Base-by-base conservation (phyloP, 1,140 invertebrate genomes). In the Trichoplusia ni region DNA sequence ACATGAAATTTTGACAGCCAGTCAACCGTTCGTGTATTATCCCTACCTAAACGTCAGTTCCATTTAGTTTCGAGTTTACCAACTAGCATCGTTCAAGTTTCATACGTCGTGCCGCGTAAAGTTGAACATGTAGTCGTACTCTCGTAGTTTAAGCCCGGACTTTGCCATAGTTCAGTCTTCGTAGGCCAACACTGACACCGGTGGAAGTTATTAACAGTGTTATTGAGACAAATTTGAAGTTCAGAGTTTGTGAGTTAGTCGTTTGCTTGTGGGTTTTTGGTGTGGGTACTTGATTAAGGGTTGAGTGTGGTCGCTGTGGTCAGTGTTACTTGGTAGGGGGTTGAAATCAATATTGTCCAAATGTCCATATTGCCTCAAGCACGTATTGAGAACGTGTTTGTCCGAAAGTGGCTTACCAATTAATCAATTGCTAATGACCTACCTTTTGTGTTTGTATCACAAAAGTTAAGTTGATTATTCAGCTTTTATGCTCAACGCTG, bases 141-240 rank as follows among this genome's bases (percentile, higher is more conserved):
- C 8, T 31, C 27, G 25, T 46, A 67, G 64, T 67, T 67, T 63
- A 71, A 67, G 64, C 60, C 54, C 31, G 33, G 51, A 37, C 59
- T 64, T 60, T 38, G 21, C 18, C 9, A 14, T 18, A 56, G 11
- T 29, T 25, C 7, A 27, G 35, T 27, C 21, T 38, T 35, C 16
- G 47, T 51, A 35, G 47, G 47, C 47, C 64, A 71, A 63, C 64
- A 67, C 47, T 67, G 61, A 54, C 54, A 63, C 37, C 35, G 63
- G 42, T 23, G 13, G 37, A 59, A 71, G 60, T 71, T 71, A 64
- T 67, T 70, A 71, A 64, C 49, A 59, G 29, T 56, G 47, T 68
- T 67, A 71, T 64, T 71, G 65, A 71, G 65, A 67, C 65, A 71
- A 71, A 71, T 71, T 70, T 61, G 38, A 38, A 49, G 33, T 51